Conservation (phyloP, 1,140 invertebrate species). For the Drosophila suzukii region DNA sequence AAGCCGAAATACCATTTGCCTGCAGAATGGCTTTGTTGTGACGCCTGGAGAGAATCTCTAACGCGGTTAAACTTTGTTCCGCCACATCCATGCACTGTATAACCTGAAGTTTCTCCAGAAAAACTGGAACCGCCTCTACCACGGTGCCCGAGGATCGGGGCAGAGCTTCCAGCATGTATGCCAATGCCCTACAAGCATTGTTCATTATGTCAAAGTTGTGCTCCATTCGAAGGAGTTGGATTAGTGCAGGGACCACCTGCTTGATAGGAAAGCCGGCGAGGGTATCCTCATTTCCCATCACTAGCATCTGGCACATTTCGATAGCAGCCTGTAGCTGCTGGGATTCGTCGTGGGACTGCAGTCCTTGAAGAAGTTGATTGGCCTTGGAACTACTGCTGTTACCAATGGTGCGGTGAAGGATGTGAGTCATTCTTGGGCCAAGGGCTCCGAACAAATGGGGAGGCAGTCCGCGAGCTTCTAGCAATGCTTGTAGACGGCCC, state of each 20-base stretch:
- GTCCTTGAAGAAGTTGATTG: conserved; percentile 95
- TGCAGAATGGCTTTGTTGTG: conserved; percentile 98
- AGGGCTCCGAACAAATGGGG: conserved; percentile 97
- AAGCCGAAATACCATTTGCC: conserved; percentile 96
- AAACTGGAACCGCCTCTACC: conserved; percentile 98
- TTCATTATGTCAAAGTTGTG: conserved; percentile 99
- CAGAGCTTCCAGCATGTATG: conserved; percentile 99
- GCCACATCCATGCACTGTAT: conserved; percentile 99
- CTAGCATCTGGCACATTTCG: conserved; percentile 99
- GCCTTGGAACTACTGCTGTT: conserved; percentile 95
- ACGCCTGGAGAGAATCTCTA: conserved; percentile 98
- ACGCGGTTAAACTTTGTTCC: conserved; percentile 97
- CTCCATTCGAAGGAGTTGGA: conserved; percentile 94
- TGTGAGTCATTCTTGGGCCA: conserved; percentile 98
- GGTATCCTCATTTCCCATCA: conserved; percentile 99
- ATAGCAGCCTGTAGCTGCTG: conserved; percentile 98
- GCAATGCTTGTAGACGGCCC: conserved; percentile 93
- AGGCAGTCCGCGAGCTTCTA: conserved; percentile 97
- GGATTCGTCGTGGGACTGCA: conserved; percentile 98
- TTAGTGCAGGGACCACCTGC: conserved; percentile 97
- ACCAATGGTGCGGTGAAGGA: conserved; percentile 96
- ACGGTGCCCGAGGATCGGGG: conserved; percentile 98
- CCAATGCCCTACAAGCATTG: conserved; percentile 98
- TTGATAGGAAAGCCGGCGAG: conserved; percentile 98
- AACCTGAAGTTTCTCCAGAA: conserved; percentile 97